Evolutionary conservation across 2,797 vertebrate genomes (phyloP).

Genomic region (Protonibea diacanthus): DNA sequence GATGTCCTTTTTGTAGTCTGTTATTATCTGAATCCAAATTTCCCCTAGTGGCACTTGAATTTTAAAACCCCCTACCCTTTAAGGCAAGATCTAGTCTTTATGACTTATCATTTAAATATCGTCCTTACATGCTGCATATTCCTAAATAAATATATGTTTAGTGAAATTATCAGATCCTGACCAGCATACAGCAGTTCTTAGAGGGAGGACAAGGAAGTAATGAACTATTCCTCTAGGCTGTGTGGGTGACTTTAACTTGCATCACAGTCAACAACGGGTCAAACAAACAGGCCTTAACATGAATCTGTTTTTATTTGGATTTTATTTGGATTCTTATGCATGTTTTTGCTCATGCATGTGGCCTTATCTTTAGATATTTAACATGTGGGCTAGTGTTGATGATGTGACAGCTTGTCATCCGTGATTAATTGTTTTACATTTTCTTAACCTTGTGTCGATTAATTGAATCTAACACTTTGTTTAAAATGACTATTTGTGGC

Average conservation of each 20-base stretch:
- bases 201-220: not conserved
- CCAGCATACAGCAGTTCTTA: not conserved
- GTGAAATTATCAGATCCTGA: not conserved
- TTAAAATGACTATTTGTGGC: no score
- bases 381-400: not conserved
- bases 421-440: not conserved
- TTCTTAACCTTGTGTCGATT: not conserved
- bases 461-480: conserved; percentile 17
- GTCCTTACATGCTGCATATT: not conserved
- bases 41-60: no score
- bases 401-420: not conserved
- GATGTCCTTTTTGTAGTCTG: no score
- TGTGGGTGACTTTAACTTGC: conserved; percentile 48
- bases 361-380: not conserved
- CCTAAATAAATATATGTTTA: not conserved
- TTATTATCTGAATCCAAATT: no score
- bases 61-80: not conserved
- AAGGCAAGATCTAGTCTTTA: not conserved
- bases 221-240: no score
- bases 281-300: not conserved
- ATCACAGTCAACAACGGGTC: conserved; percentile 16
- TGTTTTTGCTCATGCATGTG: not conserved
- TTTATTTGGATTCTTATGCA: not conserved
- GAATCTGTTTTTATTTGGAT: not conserved
- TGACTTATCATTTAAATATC: not conserved